Conservation (phyloP, 1,140 invertebrate species). For the Eumaeus atala region DNA sequence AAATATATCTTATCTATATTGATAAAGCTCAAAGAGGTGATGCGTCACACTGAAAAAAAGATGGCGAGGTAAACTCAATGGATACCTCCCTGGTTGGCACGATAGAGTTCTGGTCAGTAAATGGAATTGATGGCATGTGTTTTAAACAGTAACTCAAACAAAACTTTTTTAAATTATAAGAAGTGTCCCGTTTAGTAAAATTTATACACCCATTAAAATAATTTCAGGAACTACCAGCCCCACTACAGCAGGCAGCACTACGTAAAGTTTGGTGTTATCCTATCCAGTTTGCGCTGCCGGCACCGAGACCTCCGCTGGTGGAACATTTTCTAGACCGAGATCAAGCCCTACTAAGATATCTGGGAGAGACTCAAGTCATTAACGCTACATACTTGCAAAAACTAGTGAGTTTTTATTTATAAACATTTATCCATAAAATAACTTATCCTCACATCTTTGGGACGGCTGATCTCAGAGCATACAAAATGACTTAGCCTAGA, state of each 20-base stretch:
- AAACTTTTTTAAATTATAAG: too few species aligned
- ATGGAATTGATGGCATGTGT: too few species aligned
- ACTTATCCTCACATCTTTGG: too few species aligned
- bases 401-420: constrained; percentile 38
- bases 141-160: too few species aligned
- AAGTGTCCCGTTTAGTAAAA: background rate
- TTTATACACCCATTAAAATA: constrained; percentile 5
- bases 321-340: constrained; percentile 92
- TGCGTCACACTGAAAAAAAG: too few species aligned
- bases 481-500: too few species aligned
- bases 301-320: constrained; percentile 87
- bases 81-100: too few species aligned
- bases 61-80: too few species aligned
- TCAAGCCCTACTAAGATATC: constrained; percentile 89
- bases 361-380: constrained; percentile 89
- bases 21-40: too few species aligned
- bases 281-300: constrained; percentile 90
- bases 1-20: too few species aligned
- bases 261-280: constrained; percentile 97
- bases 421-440: background rate
- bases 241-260: constrained; percentile 79
- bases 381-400: constrained; percentile 90
- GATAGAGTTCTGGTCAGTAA: too few species aligned
- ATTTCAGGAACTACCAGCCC: constrained; percentile 79
- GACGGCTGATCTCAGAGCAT: too few species aligned